Conservation (phyloP, 2,888 invertebrate species). For the Mesodorylaimus sp. region DNA sequence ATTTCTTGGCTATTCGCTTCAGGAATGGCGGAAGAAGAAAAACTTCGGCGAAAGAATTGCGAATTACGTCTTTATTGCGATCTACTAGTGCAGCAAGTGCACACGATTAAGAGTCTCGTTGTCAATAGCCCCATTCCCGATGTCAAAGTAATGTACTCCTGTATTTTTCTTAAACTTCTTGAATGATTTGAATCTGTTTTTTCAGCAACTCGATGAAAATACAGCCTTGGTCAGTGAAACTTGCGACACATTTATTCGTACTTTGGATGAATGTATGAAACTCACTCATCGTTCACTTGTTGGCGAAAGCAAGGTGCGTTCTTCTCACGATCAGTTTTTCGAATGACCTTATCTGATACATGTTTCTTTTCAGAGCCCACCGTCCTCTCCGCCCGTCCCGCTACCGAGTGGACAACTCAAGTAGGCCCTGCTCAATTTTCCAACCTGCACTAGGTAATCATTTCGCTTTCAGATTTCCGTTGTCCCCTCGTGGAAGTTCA, state of each 20-base stretch:
- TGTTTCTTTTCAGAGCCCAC: too few species aligned
- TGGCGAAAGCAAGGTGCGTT: too few species aligned
- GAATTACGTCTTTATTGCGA: slow-evolving; percentile 61
- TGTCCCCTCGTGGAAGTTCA: too few species aligned
- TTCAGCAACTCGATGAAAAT: slow-evolving; percentile 40
- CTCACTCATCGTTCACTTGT: too few species aligned
- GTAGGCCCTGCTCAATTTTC: too few species aligned
- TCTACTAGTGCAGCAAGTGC: slow-evolving; percentile 62
- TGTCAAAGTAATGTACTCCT: slow-evolving; percentile 15
- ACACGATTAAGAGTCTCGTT: slow-evolving; percentile 42
- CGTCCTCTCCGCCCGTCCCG: too few species aligned
- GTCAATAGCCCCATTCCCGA: slow-evolving; percentile 2
- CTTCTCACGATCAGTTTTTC: too few species aligned
- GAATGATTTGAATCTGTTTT: slow-evolving; percentile 1
- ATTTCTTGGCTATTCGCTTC: slow-evolving; percentile 4
- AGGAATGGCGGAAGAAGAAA: slow-evolving; percentile 27
- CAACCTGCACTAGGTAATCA: too few species aligned
- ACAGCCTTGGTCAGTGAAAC: slow-evolving; percentile 54
- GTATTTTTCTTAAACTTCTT: slow-evolving; percentile 5
- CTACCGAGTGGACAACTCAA: too few species aligned
- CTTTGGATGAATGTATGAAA: slow-evolving; percentile 58
- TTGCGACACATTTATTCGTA: slow-evolving; percentile 62
- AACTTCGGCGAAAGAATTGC: slow-evolving; percentile 51
- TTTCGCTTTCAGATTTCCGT: too few species aligned
- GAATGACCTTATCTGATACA: too few species aligned